Evolutionary conservation across 2,113 vertebrate species (phyloP), one percentile per base, ranked within the genome.

Genomic region (Hepsetus odoe): DNA sequence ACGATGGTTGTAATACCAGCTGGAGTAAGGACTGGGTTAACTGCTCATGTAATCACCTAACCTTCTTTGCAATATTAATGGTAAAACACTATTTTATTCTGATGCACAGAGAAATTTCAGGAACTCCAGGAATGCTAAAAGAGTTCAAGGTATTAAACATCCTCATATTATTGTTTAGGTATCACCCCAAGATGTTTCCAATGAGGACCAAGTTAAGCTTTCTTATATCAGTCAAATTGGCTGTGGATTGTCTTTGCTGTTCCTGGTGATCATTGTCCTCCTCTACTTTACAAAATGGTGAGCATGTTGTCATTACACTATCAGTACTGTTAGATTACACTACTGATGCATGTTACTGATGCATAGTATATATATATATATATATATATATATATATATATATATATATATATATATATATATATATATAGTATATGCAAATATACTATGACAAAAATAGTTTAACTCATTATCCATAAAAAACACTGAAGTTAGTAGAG

Each of bases 21-120:
- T 72, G 69, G 59, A 73, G 35, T 20, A 14, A 40, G 6, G 22
- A 51, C 5, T 2, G 33, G 62, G 5, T 80, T 38, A 26, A 22
- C 61, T 75, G 79, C 26, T 35, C 1, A 26, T 80, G 72, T 51
- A 14, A 74, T 61, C 79, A 69, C 33, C n/a, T 80, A 26, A 49
- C 72, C 20, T 74, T 68, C 42, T 69, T 75, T 32, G 53, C 72
- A 26, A n/a, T 80, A 32, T 53, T 75, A 33, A 10, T 75, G 72
- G 72, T 69, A 70, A 10, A 46, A 8, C 9, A 16, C 30, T 2
- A 61, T 16, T 16, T 1, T 16, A 32, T 32, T 16, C 28, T 32
- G 10, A 22, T 14, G 18, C 58, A 32, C 58, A 32, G 26, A 61
- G 28, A 22, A 58, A 58, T 53, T 53, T 5, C 49, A 6, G 20